phyloP scores from a whole-genome alignment of 2,888 invertebrate genomes.

The Leptinotarsa juncta region DNA sequence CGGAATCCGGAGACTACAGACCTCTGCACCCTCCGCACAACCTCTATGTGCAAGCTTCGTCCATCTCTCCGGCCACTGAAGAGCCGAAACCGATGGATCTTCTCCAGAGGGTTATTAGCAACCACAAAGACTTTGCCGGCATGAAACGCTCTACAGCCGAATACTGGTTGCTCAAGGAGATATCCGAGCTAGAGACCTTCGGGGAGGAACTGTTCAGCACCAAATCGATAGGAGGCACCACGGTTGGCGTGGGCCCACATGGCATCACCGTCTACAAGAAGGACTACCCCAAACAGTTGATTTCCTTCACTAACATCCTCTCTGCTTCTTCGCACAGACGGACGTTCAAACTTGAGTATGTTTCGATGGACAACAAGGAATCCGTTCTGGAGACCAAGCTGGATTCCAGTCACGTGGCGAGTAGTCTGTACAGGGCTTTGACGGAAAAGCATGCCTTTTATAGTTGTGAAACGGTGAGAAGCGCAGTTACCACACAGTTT shows the following conservation, averaged over 20 bases:
- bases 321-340: constrained; percentile 82
- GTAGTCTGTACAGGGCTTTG: constrained; percentile 84
- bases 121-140: constrained; percentile 69
- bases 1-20: constrained; percentile 79
- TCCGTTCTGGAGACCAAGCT: constrained; percentile 82
- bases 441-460: constrained; percentile 94
- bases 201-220: constrained; percentile 86
- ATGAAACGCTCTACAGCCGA: constrained; percentile 84
- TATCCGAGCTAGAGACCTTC: constrained; percentile 82
- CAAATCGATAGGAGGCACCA: constrained; percentile 64
- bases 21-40: constrained; percentile 71
- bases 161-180: constrained; percentile 85
- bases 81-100: constrained; percentile 74
- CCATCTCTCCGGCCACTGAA: constrained; percentile 70
- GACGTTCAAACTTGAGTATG: constrained; percentile 80
- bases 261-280: constrained; percentile 81
- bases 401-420: constrained; percentile 83
- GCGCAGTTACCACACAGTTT: constrained; percentile 88
- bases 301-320: constrained; percentile 85
- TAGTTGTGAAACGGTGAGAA: constrained; percentile 90
- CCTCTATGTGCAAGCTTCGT: constrained; percentile 74
- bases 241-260: constrained; percentile 79
- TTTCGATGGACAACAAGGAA: constrained; percentile 76
- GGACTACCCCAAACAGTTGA: constrained; percentile 75
- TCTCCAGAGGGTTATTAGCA: constrained; percentile 72